These are phyloP conservation scores for Sinella curviseta DNA, from an alignment of 1,140 invertebrate species.

Conservation along the genomic window DNA sequence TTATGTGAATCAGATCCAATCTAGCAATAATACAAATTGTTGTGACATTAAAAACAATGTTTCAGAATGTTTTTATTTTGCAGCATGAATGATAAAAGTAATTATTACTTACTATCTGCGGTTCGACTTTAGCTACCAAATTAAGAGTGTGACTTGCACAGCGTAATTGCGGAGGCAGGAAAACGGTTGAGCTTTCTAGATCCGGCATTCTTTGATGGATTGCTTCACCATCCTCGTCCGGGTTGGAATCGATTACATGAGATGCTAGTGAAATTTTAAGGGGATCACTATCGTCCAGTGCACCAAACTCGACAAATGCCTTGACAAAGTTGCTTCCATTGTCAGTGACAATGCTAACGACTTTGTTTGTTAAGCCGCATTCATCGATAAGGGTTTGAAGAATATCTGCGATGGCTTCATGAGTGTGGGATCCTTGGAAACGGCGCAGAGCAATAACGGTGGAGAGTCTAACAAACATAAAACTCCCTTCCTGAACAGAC, in stretches of 20 bases:
- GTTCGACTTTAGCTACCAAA: conserved; percentile 32
- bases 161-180: conserved; percentile 5
- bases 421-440: background rate
- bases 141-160: conserved; percentile 32
- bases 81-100: too few species aligned
- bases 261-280: too few species aligned
- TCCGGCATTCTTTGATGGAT: background rate
- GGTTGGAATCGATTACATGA: background rate
- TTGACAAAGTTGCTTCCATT: conserved; percentile 27
- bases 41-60: too few species aligned
- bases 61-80: too few species aligned
- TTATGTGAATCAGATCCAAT: background rate
- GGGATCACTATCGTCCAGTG: too few species aligned
- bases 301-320: conserved; percentile 6
- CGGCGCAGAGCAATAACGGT: background rate
- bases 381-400: background rate
- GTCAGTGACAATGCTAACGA: background rate
- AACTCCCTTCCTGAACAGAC: too few species aligned
- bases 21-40: conserved; percentile 1
- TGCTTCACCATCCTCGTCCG: background rate
- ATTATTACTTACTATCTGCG: too few species aligned
- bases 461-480: too few species aligned
- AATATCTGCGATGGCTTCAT: background rate
- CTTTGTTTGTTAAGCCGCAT: background rate
- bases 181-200: background rate